Base-by-base conservation (phyloP, 2,888 invertebrate species). In the Malthinus seriepunctatus region DNA sequence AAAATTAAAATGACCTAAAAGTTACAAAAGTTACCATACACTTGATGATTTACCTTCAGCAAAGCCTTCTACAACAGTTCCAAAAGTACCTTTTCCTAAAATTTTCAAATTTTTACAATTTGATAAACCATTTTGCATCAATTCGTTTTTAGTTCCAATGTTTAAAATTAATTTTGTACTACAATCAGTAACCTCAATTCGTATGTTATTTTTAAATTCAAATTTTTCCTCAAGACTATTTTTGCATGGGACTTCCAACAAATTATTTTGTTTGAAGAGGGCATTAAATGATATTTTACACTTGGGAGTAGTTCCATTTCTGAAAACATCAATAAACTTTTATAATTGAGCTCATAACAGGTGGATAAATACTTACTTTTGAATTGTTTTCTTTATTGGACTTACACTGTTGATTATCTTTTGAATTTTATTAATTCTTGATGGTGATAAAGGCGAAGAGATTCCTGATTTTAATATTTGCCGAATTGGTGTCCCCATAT, bases 61-160 rank as follows among this genome's bases (percentile, higher is more conserved):
- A n/a, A 64, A 56, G 15, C 74, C 75, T 60, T 68, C 69, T 44
- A 77, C 69, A 7, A 78, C 76, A n/a, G 71, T 72, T n/a, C 78
- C 78, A 65, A 78, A 78, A 8, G 69, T 57, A 15, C 78, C 78
- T 63, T 67, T 70, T 15, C 77, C 77, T 42, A 78, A 63, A 56
- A 76, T 64, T 57, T 70, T 71, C 8, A 73, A 60, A 31, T 62
- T 48, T 33, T 45, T 55, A 45, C 62, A 63, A 32, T 54, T 61
- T 9, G 63, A 58, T 11, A 73, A 58, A 14, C 76, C 77, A 62
- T 70, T 63, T 56, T 69, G 61, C 35, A 70, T 58, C 33, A 77
- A 66, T 47, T 69, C 61, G 8, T 55, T 48, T 62, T 75, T 76
- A 44, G 70, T 72, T 1, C 76, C 75, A 1, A 74, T 68, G 38